A percentile compares a stretch with the other conserved stretches of the same genome.
phyloP scores from a whole-genome alignment of 2,797 vertebrate species.

The Sylvia borin region DNA sequence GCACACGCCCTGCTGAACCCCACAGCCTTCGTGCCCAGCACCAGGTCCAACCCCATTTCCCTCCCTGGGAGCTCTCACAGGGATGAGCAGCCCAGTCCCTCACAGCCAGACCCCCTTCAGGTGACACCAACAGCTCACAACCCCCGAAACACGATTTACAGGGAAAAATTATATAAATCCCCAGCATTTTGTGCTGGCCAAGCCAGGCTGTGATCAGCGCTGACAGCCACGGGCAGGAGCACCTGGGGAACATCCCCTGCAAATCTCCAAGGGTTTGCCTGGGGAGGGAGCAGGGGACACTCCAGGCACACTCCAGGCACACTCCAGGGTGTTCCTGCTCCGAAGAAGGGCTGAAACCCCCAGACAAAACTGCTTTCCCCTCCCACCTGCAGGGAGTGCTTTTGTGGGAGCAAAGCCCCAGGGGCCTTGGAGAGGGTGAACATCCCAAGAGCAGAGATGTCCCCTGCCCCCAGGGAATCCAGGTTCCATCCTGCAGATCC shows the following conservation, averaged over 20 bases:
- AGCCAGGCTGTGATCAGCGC: accelerated
- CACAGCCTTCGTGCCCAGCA: accelerated
- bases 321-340: accelerated
- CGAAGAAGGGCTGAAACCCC: neutral
- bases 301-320: neutral
- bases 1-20: neutral
- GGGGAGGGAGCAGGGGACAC: accelerated
- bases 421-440: accelerated
- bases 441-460: neutral
- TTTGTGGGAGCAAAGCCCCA: neutral
- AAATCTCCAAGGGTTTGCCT: accelerated
- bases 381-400: neutral
- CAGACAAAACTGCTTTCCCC: neutral
- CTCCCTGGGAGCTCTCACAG: neutral
- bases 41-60: accelerated
- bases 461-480: neutral
- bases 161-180: accelerated
- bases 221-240: neutral
- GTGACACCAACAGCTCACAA: accelerated
- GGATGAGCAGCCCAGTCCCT: neutral
- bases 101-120: accelerated
- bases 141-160: accelerated
- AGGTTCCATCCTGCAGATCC: neutral
- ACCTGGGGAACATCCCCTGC: accelerated
- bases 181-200: accelerated